Evolutionary conservation across 2,797 vertebrate genomes (phyloP).

Genomic region (Pangasius sanitwongsei): DNA sequence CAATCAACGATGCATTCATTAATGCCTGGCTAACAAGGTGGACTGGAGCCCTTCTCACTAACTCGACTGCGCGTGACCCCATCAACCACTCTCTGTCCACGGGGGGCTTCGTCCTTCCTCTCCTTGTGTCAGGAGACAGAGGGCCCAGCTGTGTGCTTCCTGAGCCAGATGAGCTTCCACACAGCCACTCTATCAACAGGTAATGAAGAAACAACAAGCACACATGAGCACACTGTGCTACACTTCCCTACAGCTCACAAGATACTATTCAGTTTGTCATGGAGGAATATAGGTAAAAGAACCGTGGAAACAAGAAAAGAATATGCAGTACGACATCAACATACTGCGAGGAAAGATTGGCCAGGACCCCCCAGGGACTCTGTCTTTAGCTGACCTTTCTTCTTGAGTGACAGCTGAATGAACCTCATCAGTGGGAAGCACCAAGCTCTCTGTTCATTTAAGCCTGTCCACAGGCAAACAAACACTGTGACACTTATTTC

Average conservation of each 20-base stretch:
- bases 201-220: slow-evolving; percentile 47
- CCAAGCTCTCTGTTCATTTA: slow-evolving; percentile 65
- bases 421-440: slow-evolving; percentile 22
- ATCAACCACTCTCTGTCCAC: slow-evolving; percentile 36
- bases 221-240: slow-evolving; percentile 21
- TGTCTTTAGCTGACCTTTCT: slow-evolving; percentile 39
- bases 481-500: slow-evolving; percentile 72
- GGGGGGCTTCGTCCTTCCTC: slow-evolving; percentile 17
- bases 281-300: background rate
- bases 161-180: slow-evolving; percentile 38
- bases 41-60: slow-evolving; percentile 10
- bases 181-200: slow-evolving; percentile 48
- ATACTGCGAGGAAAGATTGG: slow-evolving; percentile 15
- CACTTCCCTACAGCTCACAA: slow-evolving; percentile 24
- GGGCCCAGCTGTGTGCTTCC: slow-evolving; percentile 48
- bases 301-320: background rate
- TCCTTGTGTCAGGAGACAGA: slow-evolving; percentile 38
- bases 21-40: slow-evolving; percentile 5
- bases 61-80: slow-evolving; percentile 1
- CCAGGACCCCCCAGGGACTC: slow-evolving; percentile 20
- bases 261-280: slow-evolving; percentile 39
- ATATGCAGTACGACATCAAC: slow-evolving; percentile 34
- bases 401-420: slow-evolving; percentile 49
- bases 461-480: slow-evolving; percentile 71
- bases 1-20: slow-evolving; percentile 43